These are phyloP conservation scores for Apeira syringaria DNA, from an alignment of 2,888 invertebrate genomes.

Conservation along the genomic window DNA sequence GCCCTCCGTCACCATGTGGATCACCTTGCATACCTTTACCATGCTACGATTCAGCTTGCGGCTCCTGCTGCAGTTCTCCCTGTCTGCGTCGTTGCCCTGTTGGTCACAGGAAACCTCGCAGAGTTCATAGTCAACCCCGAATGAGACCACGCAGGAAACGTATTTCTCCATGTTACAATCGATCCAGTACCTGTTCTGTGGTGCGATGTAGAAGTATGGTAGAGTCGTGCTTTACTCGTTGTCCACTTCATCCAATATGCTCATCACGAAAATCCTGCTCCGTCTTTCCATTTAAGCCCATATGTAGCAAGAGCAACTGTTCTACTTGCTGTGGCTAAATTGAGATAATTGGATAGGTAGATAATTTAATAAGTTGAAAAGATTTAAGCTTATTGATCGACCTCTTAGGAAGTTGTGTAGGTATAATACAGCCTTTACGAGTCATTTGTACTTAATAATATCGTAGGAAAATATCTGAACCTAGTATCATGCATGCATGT, in stretches of 20 bases:
- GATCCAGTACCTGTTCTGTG: constrained; percentile 53
- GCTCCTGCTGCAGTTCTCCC: constrained; percentile 53
- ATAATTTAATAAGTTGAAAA: no score
- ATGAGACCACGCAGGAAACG: constrained; percentile 54
- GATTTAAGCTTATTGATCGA: no score
- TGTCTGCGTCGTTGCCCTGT: constrained; percentile 62
- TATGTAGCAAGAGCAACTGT: constrained; percentile 38
- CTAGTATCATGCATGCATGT: no score
- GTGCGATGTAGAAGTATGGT: constrained; percentile 60
- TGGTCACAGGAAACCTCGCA: constrained; percentile 52
- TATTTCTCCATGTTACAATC: constrained; percentile 66
- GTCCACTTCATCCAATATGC: constrained; percentile 36
- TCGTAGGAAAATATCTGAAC: no score
- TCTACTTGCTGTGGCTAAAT: constrained; percentile 34
- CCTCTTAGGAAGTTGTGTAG: no score
- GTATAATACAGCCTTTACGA: no score
- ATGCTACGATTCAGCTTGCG: constrained; percentile 1
- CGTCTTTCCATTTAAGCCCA: constrained; percentile 27
- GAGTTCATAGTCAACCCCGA: constrained; percentile 53
- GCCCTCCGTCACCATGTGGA: neutral
- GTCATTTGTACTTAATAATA: no score
- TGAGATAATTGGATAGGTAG: no score
- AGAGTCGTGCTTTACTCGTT: constrained; percentile 46
- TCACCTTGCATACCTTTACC: constrained; percentile 7
- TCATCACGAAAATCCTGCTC: constrained; percentile 34